Evolutionary conservation across 53 echinoderm and acorn worm genomes (phyloP), one percentile per base, ranked within the genome.

Genomic region (Actinopyga echinites): DNA sequence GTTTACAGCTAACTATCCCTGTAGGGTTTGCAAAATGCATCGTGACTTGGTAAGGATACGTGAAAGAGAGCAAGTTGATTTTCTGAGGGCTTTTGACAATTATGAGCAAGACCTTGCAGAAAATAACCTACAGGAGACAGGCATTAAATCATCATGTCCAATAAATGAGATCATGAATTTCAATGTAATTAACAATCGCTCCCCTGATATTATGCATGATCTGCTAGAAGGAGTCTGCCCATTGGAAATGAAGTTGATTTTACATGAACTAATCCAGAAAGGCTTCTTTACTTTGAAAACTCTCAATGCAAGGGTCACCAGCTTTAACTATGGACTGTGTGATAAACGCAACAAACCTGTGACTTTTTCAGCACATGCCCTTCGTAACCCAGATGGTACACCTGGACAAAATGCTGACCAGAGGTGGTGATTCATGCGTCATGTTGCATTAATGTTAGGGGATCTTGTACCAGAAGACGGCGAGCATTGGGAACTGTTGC

Each of bases 171-270:
- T 87, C 1, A 9, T 20, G 0, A 42, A 87, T 58, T 83, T 87
- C 42, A 73, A 83, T 58, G 74, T 83, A 12, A 42, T 73, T 7
- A n/a, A 82, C 61, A 87, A 83, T 82, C 67, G 82, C 24, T 35
- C 71, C 43, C 85, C 89, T 8, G 81, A 86, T 31, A 81, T 80
- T 4, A 89, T 89, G 89, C 89, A 84, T 84, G 89, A 89, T 38
- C 0, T 84, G 15, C 34, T 84, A 6, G 88, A 83, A 52, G 89
- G 89, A 31, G 78, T 88, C 7, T 75, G 84, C 33, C 66, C 83
- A 7, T 40, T 83, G 4, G 83, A 88, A 65, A 21, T 89, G 30
- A 83, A 84, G 21, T n/a, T 89, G 21, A 57, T 86, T 15, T 34
- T 89, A 20, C 33, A 65, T 29, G 66, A 79, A 56, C 21, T 89